Conservation (phyloP, 23 tunicate genomes). For the Halocynthia aurantium region DNA sequence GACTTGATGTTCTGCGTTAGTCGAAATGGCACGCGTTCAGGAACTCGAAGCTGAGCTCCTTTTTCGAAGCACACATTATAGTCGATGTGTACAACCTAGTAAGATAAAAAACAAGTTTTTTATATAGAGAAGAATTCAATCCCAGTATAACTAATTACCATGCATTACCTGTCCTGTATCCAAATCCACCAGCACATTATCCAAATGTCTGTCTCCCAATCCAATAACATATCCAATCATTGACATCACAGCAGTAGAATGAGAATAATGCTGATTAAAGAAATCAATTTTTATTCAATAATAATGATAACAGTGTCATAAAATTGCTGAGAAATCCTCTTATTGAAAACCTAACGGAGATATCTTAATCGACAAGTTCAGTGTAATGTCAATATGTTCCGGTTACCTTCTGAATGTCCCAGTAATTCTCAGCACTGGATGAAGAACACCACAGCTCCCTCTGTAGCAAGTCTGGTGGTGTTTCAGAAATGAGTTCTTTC, state of each 20-base stretch:
- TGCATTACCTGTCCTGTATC: slow-evolving; percentile 85
- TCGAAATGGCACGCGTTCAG: slow-evolving; percentile 91
- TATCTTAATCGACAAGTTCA: background rate
- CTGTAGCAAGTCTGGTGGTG: slow-evolving; percentile 89
- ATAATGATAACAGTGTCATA: background rate
- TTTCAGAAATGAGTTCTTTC: slow-evolving; percentile 65
- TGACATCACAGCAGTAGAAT: slow-evolving; percentile 97
- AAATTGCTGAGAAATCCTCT: background rate
- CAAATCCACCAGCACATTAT: slow-evolving; percentile 89
- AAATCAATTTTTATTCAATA: background rate
- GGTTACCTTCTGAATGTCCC: slow-evolving; percentile 81
- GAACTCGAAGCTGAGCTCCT: slow-evolving; percentile 85
- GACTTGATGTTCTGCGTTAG: slow-evolving; percentile 79
- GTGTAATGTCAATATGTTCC: background rate
- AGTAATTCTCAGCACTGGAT: slow-evolving; percentile 73
- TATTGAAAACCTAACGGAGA: background rate
- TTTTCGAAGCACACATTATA: slow-evolving; percentile 99
- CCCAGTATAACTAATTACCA: background rate
- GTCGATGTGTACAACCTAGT: slow-evolving; percentile 97
- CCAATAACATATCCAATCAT: slow-evolving; percentile 99
- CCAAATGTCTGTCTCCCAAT: slow-evolving; percentile 96
- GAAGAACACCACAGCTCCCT: slow-evolving; percentile 96
- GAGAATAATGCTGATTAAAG: slow-evolving; percentile 82
- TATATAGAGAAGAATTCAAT: background rate
- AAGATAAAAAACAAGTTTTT: background rate